Evolutionary conservation across 2,888 invertebrate genomes (phyloP).

Genomic region (Heliconius erato): DNA sequence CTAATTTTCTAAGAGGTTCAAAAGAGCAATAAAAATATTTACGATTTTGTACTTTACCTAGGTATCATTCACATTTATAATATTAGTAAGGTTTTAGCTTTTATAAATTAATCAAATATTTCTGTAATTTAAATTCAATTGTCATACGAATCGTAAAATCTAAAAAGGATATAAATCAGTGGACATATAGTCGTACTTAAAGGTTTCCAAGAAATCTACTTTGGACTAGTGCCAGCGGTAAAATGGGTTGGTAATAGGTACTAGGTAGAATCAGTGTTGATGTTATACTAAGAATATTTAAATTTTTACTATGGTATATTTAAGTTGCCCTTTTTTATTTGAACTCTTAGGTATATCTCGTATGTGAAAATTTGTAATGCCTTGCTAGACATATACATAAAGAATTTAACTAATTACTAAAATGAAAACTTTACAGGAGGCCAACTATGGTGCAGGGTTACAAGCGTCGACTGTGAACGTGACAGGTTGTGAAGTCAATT

Average conservation of each 20-base stretch:
- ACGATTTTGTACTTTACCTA: too few species aligned
- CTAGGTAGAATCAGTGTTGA: neutral
- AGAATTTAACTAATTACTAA: too few species aligned
- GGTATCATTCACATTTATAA: too few species aligned
- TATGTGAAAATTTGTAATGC: neutral
- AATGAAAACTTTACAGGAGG: too few species aligned
- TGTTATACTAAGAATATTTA: neutral
- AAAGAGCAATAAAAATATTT: too few species aligned
- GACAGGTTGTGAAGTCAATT: too few species aligned
- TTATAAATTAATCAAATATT: neutral
- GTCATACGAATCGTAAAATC: conserved; percentile 1
- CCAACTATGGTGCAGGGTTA: too few species aligned
- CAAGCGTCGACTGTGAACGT: too few species aligned
- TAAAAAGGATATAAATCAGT: neutral
- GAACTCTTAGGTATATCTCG: neutral
- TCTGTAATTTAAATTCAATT: neutral
- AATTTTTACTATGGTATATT: neutral
- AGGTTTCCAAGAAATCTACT: conserved; percentile 10
- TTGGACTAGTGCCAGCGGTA: conserved; percentile 28
- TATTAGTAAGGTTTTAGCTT: neutral
- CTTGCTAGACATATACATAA: too few species aligned
- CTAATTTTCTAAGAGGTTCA: too few species aligned
- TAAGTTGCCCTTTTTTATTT: neutral
- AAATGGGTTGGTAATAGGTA: neutral
- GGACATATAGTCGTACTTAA: neutral